Evolutionary conservation across 1,140 invertebrate species (phyloP).

Genomic region (Amphibalanus amphitrite): DNA sequence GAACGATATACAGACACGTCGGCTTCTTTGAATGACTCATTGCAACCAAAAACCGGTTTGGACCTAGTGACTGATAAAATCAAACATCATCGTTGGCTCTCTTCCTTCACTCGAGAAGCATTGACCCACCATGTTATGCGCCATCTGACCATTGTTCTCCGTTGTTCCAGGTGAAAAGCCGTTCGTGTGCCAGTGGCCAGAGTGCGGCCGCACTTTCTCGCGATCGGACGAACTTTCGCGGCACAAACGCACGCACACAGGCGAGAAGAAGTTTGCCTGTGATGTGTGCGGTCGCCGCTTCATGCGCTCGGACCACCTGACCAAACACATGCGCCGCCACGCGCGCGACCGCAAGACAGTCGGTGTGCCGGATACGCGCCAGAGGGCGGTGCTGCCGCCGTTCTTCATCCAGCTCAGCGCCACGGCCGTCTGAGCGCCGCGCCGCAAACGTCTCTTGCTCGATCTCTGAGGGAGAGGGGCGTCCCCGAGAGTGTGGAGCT

Average conservation of each 20-base stretch:
- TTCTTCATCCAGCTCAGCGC: neutral
- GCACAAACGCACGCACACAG: conserved; percentile 84
- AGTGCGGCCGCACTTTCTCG: conserved; percentile 76
- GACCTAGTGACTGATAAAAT: neutral
- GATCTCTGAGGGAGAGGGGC: too few relatives aligned
- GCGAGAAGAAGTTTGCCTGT: conserved; percentile 89
- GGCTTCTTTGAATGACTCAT: too few relatives aligned
- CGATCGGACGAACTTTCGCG: conserved; percentile 86
- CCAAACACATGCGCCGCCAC: conserved; percentile 76
- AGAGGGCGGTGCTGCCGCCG: neutral
- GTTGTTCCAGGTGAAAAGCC: conserved; percentile 53
- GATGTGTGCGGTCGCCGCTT: conserved; percentile 69
- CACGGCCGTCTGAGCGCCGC: neutral
- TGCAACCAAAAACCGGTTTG: too few relatives aligned
- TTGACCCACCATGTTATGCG: too few relatives aligned
- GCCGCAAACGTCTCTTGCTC: too few relatives aligned
- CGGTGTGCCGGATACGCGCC: neutral
- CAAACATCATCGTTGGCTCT: too few relatives aligned
- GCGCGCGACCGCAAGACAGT: conserved; percentile 19
- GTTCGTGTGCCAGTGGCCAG: conserved; percentile 70
- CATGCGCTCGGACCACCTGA: conserved; percentile 84
- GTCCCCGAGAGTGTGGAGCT: too few relatives aligned
- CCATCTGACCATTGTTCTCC: too few relatives aligned
- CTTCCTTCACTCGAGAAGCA: too few relatives aligned
- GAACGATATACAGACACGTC: too few relatives aligned